Conservation (phyloP, 2,113 vertebrate species). For the Thunnus thynnus region DNA sequence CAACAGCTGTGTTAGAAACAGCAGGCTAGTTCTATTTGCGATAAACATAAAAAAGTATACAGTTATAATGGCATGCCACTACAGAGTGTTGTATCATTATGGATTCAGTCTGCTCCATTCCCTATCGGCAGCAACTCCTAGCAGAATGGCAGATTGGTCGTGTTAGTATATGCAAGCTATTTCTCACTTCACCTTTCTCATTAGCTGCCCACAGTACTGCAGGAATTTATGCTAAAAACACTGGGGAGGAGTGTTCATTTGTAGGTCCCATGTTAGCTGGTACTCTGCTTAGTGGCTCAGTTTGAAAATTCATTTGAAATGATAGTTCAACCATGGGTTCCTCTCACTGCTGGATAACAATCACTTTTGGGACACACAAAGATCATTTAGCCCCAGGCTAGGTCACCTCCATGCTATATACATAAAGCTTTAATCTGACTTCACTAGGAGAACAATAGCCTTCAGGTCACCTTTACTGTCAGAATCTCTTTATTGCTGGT, state of each 20-base stretch:
- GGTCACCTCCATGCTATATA: slow-evolving; percentile 60
- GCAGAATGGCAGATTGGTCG: slow-evolving; percentile 40
- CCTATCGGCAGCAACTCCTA: slow-evolving; percentile 5
- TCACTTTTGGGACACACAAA: slow-evolving; percentile 61
- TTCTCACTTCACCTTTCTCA: slow-evolving; percentile 44
- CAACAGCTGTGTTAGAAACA: slow-evolving; percentile 45
- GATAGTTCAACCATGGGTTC: slow-evolving; percentile 47
- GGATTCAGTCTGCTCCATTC: slow-evolving; percentile 33
- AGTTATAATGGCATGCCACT: slow-evolving; percentile 36
- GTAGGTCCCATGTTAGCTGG: slow-evolving; percentile 16
- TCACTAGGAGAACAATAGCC: slow-evolving; percentile 45
- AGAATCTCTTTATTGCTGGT: slow-evolving; percentile 37
- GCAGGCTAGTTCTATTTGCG: slow-evolving; percentile 41
- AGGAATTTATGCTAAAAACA: slow-evolving; percentile 45
- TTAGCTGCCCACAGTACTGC: slow-evolving; percentile 29
- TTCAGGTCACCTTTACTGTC: slow-evolving; percentile 72
- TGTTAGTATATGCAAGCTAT: not conserved
- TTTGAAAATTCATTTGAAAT: slow-evolving; percentile 52
- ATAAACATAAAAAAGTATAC: slow-evolving; percentile 44
- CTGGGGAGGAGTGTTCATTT: slow-evolving; percentile 38
- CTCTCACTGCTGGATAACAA: slow-evolving; percentile 56
- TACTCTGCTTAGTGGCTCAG: slow-evolving; percentile 30
- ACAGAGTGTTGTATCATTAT: slow-evolving; percentile 39
- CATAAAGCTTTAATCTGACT: slow-evolving; percentile 68
- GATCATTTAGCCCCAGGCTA: slow-evolving; percentile 64